Conservation (phyloP, 2,888 invertebrate genomes). For the Orthosia incerta region DNA sequence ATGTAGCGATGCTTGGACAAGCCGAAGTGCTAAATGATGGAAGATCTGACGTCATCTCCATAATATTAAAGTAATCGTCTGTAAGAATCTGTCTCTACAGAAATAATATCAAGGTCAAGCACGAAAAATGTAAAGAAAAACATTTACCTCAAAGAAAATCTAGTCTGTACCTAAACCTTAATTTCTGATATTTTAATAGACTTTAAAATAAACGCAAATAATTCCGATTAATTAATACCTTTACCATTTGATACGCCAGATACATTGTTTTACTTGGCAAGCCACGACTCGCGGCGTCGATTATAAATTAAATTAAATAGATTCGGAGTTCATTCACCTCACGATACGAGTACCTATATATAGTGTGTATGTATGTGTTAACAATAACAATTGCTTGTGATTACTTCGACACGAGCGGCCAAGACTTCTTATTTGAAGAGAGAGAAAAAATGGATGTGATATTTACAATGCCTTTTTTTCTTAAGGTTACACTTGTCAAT, state of each 20-base stretch:
- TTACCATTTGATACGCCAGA: conserved; percentile 16
- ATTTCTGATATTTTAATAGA: background rate
- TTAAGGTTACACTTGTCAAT: too few relatives aligned
- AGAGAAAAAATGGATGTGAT: conserved; percentile 47
- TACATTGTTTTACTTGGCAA: conserved; percentile 63
- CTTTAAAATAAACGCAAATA: conserved; percentile 8
- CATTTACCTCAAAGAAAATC: too few relatives aligned
- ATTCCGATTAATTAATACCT: conserved; percentile 39
- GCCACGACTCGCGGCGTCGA: conserved; percentile 31
- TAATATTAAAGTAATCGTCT: too few relatives aligned
- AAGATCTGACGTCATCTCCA: too few relatives aligned
- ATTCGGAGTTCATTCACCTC: conserved; percentile 64
- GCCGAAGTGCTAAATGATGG: too few relatives aligned
- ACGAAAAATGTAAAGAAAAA: too few relatives aligned
- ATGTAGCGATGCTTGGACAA: too few relatives aligned
- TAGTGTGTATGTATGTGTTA: conserved; percentile 49
- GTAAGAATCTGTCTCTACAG: too few relatives aligned
- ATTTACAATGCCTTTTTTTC: background rate
- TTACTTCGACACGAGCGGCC: conserved; percentile 76
- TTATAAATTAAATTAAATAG: conserved; percentile 57
- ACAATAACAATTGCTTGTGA: conserved; percentile 78
- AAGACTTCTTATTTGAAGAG: conserved; percentile 36
- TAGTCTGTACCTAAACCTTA: background rate
- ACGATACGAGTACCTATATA: conserved; percentile 17
- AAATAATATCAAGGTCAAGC: too few relatives aligned